Base-by-base conservation (phyloP, 2,888 invertebrate genomes). In the Synergus laeviventris region DNA sequence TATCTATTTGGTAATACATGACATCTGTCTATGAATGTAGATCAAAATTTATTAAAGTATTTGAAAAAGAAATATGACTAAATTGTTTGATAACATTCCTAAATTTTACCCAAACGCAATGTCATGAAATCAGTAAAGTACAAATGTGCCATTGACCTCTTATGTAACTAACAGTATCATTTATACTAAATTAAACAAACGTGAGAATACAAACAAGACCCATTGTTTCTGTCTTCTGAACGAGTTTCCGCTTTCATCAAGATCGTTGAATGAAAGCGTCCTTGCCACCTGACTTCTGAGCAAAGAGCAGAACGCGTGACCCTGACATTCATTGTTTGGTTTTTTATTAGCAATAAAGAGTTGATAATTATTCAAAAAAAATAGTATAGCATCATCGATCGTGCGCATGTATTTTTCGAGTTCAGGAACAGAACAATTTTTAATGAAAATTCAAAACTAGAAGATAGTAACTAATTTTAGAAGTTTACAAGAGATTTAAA, bases 181-280 rank as follows among this genome's bases (percentile, higher is more conserved):
- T 36, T 70, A 31, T 7, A 31, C 7, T 31, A 31, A 31, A 31
- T 31, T 5, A 49, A 70, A 14, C 31, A 16, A n/a, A 49, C 49
- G n/a, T 36, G 12, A 70, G 70, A 36, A 70, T 70, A 70, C n/a
- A n/a, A 31, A 31, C 7, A 31, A 31, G 31, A 31, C 31, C 31
- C 31, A 70, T 70, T 70, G 70, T 70, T 70, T 70, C 49, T 36
- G 31, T 49, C 70, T 49, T 70, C n/a, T 12, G 8, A 70, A 49
- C 70, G 49, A 70, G 45, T 70, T 70, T 70, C 70, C 70, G 70
- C 70, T 49, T 70, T 70, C 70, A 45, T 70, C 49, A 49, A 12
- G 70, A 49, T 49, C 36, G 12, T 36, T n/a, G 49, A 70, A 70
- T 70, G 70, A 70, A 70, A 70, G 70, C 70, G 49, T 49, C 31